A percentile compares a stretch with the other conserved stretches of the same genome.
Conservation (phyloP, 2,888 invertebrate species). For the Leptinotarsa tumamoca region DNA sequence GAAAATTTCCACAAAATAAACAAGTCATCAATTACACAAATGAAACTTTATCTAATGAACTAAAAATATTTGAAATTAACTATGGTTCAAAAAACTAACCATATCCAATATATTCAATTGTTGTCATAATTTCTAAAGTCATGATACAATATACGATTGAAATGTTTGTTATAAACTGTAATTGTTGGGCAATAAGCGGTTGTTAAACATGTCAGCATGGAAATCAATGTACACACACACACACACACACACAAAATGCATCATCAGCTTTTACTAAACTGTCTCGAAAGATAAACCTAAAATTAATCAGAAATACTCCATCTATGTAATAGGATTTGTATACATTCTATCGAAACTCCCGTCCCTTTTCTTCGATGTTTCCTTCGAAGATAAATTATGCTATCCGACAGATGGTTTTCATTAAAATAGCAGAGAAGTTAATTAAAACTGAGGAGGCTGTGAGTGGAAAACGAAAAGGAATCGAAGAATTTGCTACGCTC, state of each 20-base stretch:
- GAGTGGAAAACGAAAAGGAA: constrained; percentile 34
- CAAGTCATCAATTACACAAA: no score
- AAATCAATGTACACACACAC: background rate
- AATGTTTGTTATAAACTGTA: background rate
- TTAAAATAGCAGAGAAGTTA: constrained; percentile 41
- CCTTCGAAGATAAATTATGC: constrained; percentile 34
- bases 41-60: no score
- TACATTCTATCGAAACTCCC: background rate
- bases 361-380: constrained; percentile 10
- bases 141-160: background rate
- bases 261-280: background rate
- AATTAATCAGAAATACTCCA: constrained; percentile 1
- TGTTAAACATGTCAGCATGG: background rate
- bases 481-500: constrained; percentile 31
- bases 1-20: no score
- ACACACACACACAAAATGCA: background rate
- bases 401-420: constrained; percentile 37
- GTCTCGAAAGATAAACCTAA: background rate
- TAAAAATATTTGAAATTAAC: no score
- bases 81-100: no score
- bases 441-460: constrained; percentile 35
- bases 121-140: background rate
- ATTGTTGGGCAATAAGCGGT: background rate
- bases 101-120: no score
- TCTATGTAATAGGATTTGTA: background rate